Base-by-base conservation (phyloP, 2,888 invertebrate genomes). In the Watsonalla cultraria region DNA sequence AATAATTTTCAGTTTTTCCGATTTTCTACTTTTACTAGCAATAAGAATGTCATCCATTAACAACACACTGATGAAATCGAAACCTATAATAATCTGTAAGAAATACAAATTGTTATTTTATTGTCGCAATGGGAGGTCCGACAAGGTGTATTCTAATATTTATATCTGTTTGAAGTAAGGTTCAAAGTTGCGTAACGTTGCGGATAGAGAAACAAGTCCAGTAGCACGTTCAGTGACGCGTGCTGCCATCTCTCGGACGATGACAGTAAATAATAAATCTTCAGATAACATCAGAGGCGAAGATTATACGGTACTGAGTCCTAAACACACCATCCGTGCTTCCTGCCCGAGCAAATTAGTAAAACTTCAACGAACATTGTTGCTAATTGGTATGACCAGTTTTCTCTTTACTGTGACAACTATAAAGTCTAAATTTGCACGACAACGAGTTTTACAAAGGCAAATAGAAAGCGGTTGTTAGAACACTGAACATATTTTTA, bases 231-330 rank as follows among this genome's bases (percentile, higher is more conserved):
- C 77, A 84, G 80, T 85, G 87, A 86, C 80, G 87, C 87, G 84
- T 86, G 86, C 83, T 83, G 87, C 88, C 90, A 90, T 88, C 90
- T 90, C 81, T 82, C 74, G 86, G 81, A 67, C 79, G 88, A 81
- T 83, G 88, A 88, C 88, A 86, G 86, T 80, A 78, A 78, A 81
- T 84, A 89, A 90, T 90, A 90, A 90, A 90, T 90, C 90, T 84
- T 79, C 51, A 72, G 90, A 90, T 90, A 90, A 90, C 85, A 90
- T 90, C 90, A 86, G 83, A 88, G 80, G 79, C 78, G 71, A 80
- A 88, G 89, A 90, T 90, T 90, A 90, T 84, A 90, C 90, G 90
- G 82, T 83, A 72, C 77, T 82, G 82, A 79, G 82, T 81, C 83
- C 79, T 78, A 83, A 84, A 78, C 84, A 87, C 81, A 80, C 86